Conservation (phyloP, 2,888 invertebrate genomes). For the Diaprepes abbreviatus region DNA sequence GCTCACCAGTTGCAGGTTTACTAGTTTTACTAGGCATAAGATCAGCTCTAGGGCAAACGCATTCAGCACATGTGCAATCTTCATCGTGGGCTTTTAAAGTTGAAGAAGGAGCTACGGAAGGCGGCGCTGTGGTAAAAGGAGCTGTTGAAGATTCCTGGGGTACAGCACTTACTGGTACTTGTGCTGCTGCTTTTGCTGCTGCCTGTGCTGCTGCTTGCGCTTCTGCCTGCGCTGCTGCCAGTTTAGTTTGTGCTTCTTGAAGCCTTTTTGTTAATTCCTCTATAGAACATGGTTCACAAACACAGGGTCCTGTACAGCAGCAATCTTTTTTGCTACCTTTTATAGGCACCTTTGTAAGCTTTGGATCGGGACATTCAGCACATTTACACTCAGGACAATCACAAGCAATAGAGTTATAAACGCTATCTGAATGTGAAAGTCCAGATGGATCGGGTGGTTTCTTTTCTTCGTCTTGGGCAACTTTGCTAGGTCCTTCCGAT, state of each 20-base stretch:
- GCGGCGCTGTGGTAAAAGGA: no score
- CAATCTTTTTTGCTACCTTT: constrained; percentile 5
- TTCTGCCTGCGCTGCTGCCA: no score
- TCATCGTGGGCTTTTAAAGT: no score
- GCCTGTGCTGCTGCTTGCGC: no score
- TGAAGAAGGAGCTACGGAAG: no score
- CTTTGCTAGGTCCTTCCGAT: background rate
- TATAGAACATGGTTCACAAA: constrained; percentile 22
- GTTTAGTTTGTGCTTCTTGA: constrained; percentile 21
- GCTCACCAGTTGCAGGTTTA: background rate
- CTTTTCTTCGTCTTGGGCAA: background rate
- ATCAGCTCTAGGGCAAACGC: constrained; percentile 25
- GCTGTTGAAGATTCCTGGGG: no score
- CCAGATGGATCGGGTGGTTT: background rate
- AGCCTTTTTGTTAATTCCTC: constrained; percentile 19
- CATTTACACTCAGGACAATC: constrained; percentile 42
- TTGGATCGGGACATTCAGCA: constrained; percentile 40
- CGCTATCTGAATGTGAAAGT: constrained; percentile 16
- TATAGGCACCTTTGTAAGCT: background rate
- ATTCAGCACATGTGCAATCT: constrained; percentile 29
- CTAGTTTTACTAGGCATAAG: background rate
- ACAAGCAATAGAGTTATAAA: constrained; percentile 40
- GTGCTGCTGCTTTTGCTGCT: no score
- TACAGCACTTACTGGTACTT: no score
- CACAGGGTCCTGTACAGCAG: constrained; percentile 31